These are phyloP conservation scores for Siniperca undulata DNA, from an alignment of 2,797 vertebrate species.

Conservation along the genomic window DNA sequence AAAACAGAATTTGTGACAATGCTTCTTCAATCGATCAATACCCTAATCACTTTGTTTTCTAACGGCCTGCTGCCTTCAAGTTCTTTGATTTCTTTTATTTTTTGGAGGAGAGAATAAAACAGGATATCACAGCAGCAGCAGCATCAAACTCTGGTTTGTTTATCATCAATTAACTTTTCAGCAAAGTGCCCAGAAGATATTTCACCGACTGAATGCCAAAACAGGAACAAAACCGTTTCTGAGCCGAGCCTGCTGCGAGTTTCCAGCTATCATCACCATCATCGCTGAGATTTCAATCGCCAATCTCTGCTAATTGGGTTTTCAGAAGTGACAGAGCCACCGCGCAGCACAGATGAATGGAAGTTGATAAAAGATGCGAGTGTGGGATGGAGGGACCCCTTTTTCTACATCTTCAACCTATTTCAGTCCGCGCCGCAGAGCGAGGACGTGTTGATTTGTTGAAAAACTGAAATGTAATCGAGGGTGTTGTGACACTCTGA, in stretches of 20 bases:
- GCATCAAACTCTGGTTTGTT: constrained; percentile 49
- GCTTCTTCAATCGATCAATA: constrained; percentile 41
- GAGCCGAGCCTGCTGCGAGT: constrained; percentile 19
- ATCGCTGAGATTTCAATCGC: constrained; percentile 29
- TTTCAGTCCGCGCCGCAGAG: neutral
- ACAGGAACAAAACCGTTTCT: constrained; percentile 10
- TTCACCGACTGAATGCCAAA: constrained; percentile 37
- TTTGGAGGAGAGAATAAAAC: constrained; percentile 25
- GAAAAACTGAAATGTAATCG: constrained; percentile 1
- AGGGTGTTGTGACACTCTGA: constrained; percentile 22
- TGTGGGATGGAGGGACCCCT: neutral
- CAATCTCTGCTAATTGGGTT: constrained; percentile 49
- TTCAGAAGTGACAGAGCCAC: constrained; percentile 36
- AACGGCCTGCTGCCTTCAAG: constrained; percentile 12
- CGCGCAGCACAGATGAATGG: constrained; percentile 25
- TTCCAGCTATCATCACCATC: constrained; percentile 26
- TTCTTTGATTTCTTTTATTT: constrained; percentile 37
- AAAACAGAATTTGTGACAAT: constrained; percentile 28
- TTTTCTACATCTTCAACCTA: neutral
- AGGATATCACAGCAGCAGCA: constrained; percentile 37
- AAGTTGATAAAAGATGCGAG: constrained; percentile 31
- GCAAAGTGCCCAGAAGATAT: constrained; percentile 49
- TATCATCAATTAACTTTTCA: constrained; percentile 52
- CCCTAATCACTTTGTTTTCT: constrained; percentile 59
- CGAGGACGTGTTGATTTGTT: neutral